Evolutionary conservation across 37 sponge, comb jelly and placozoan species (phyloP).

Genomic region (Tethya wilhelma): DNA sequence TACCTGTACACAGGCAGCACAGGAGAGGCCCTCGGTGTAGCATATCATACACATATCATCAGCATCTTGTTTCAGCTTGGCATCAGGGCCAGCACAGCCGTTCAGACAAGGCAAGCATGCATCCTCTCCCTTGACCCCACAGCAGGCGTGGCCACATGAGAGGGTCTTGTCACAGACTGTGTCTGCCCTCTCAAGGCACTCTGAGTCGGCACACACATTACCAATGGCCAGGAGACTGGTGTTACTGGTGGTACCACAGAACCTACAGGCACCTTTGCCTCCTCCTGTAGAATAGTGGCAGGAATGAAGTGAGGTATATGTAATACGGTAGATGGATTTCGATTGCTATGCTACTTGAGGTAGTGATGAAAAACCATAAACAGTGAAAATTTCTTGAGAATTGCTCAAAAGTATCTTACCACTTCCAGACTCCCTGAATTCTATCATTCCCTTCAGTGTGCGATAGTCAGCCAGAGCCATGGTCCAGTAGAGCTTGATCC

Average conservation of each 20-base stretch:
- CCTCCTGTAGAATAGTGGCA: slow-evolving; percentile 24
- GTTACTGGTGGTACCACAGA: slow-evolving; percentile 86
- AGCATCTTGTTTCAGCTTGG: slow-evolving; percentile 90
- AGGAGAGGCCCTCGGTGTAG: slow-evolving; percentile 90
- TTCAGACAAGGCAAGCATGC: slow-evolving; percentile 91
- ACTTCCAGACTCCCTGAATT: slow-evolving; percentile 88
- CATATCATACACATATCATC: slow-evolving; percentile 99
- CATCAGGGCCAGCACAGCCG: slow-evolving; percentile 69
- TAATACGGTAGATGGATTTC: no score
- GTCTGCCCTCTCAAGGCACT: slow-evolving; percentile 84
- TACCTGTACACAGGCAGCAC: slow-evolving; percentile 88
- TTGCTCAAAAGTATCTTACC: slow-evolving; percentile 43
- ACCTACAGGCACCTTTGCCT: slow-evolving; percentile 85
- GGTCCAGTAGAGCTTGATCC: slow-evolving; percentile 98
- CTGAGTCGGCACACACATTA: slow-evolving; percentile 77
- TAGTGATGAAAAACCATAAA: no score
- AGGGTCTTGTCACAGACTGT: slow-evolving; percentile 85
- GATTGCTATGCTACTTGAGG: no score
- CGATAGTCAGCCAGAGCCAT: slow-evolving; percentile 95
- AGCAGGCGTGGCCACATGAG: slow-evolving; percentile 90
- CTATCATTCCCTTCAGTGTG: slow-evolving; percentile 92
- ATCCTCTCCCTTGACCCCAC: slow-evolving; percentile 88
- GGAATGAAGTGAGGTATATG: neutral
- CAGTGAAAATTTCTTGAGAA: neutral
- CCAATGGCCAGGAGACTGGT: slow-evolving; percentile 85